Conservation (phyloP, 2,888 invertebrate species). For the Sepioteuthis lessoniana region DNA sequence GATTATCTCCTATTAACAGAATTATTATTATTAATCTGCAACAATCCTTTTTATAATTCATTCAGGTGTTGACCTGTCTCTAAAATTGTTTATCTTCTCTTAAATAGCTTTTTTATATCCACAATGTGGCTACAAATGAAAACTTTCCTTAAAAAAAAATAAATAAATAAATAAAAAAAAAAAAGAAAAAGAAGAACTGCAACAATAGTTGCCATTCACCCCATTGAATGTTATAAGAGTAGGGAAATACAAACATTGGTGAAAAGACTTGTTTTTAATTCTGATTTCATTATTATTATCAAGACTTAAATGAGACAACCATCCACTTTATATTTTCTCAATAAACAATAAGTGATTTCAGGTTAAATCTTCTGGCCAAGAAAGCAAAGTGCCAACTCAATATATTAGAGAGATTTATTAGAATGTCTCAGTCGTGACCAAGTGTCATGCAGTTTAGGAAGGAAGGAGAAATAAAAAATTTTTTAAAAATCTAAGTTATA, state of each 20-base stretch:
- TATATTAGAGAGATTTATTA: not conserved
- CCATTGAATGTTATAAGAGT: no score
- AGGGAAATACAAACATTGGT: not conserved
- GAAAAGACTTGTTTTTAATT: not conserved
- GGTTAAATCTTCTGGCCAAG: not conserved
- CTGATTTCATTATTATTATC: not conserved
- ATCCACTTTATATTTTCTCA: not conserved
- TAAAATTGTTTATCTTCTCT: no score
- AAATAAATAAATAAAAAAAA: no score
- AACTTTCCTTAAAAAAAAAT: no score
- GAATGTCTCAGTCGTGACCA: not conserved
- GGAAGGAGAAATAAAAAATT: no score
- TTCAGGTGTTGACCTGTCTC: no score
- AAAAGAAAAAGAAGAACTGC: no score
- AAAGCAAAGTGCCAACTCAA: not conserved
- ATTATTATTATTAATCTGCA: no score
- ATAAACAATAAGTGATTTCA: not conserved
- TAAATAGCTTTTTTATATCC: no score
- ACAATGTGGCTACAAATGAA: no score
- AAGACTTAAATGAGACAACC: not conserved
- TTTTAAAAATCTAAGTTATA: not conserved
- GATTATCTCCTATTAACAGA: not conserved
- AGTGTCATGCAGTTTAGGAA: not conserved
- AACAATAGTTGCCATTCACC: no score
- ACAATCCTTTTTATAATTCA: no score